A percentile compares a stretch with the other conserved stretches of the same genome.
These are phyloP conservation scores for Galeopterus variegatus DNA, from an alignment of 2,113 vertebrate species.

Conservation along the genomic window DNA sequence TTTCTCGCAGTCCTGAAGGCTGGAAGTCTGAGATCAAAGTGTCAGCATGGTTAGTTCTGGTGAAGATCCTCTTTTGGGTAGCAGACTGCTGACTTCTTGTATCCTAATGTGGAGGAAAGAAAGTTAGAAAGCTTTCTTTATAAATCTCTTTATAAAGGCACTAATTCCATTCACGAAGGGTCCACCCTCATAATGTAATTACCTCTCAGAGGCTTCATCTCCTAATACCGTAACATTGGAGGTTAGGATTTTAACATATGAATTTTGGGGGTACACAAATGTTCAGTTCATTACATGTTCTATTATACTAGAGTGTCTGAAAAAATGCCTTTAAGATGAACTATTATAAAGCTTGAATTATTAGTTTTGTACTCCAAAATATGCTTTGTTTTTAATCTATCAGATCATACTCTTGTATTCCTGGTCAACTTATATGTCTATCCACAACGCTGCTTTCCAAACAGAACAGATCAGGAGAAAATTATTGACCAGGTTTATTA, in stretches of 20 bases:
- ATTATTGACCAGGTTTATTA: background rate
- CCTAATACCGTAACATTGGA: no score
- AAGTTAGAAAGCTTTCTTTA: background rate
- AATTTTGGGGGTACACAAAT: background rate
- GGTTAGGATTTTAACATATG: no score
- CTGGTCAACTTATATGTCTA: background rate
- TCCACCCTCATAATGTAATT: no score
- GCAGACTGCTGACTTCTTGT: background rate
- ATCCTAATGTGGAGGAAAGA: rapidly evolving
- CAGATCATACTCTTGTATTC: background rate
- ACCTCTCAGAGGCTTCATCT: no score
- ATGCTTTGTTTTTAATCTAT: background rate
- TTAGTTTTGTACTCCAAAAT: background rate
- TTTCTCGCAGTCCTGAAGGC: no score
- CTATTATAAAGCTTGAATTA: background rate
- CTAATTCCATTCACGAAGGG: no score
- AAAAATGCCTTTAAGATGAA: background rate
- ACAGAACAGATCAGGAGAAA: background rate
- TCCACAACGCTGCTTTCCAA: background rate
- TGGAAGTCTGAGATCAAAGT: no score
- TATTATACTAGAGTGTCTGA: background rate
- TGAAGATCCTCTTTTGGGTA: no score
- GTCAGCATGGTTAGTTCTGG: no score
- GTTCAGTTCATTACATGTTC: background rate
- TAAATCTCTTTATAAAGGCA: no score